These are phyloP conservation scores for Eptesicus fuscus DNA, from an alignment of 2,113 vertebrate species.

Conservation along the genomic window DNA sequence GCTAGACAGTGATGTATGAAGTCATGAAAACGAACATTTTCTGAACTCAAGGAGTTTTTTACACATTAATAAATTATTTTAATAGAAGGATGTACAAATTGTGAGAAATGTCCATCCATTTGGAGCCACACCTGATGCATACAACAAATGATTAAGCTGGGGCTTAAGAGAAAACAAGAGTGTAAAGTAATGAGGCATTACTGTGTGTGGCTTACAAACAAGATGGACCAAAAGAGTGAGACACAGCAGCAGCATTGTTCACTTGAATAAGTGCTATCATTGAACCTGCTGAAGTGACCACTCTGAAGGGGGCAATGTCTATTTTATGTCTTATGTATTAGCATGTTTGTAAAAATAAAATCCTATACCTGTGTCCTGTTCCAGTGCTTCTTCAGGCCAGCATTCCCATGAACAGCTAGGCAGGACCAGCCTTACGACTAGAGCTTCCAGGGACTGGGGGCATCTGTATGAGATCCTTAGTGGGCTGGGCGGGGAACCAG, in stretches of 20 bases:
- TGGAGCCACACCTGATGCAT: neutral
- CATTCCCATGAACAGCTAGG: neutral
- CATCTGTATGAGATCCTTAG: neutral
- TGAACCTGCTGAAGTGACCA: neutral
- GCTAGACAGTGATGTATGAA: neutral
- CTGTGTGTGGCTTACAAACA: neutral
- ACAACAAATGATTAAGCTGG: neutral
- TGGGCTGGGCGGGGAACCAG: neutral
- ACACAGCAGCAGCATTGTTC: neutral
- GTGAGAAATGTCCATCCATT: neutral
- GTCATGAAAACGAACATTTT: neutral
- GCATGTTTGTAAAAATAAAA: neutral
- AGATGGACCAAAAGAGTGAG: neutral
- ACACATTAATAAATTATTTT: neutral
- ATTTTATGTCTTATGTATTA: neutral
- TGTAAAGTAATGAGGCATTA: neutral
- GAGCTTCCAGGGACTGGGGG: neutral
- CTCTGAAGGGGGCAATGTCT: neutral
- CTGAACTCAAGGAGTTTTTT: neutral
- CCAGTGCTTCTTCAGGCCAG: neutral
- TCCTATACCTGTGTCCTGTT: neutral
- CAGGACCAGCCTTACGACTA: neutral
- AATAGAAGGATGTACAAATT: neutral
- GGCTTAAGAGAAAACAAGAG: neutral
- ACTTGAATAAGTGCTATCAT: neutral